Base-by-base conservation (phyloP, 2,797 vertebrate genomes). In the Eutrigla gurnardus region DNA sequence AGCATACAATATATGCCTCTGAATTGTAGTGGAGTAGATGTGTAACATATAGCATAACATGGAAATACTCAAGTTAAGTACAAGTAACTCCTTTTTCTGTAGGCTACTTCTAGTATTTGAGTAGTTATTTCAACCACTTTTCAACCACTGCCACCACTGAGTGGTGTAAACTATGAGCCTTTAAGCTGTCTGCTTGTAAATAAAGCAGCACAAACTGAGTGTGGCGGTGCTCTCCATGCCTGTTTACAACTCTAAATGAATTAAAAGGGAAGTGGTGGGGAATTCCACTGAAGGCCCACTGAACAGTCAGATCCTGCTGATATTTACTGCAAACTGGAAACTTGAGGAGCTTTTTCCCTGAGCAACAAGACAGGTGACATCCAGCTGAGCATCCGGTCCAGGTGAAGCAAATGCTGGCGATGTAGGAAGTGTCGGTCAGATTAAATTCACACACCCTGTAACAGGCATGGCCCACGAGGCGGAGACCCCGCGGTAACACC, bases 271-370 rank as follows among this genome's bases (percentile, higher is more conserved):
- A 84, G 81, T 54, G 70, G 61, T 25, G 85, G 85, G 87, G 87
- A 84, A 81, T 89, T 87, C 87, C 87, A 73, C 39, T 5, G 58
- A 36, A 42, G 80, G 82, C 73, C 80, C 65, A 36, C 58, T 11
- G 11, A 54, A 13, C 57, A 57, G 9, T 43, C 35, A 25, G 37
- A 69, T 39, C 70, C 45, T n/a, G 35, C 17, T 14, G 6, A 60
- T 40, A 8, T 14, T 0, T 5, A 63, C 42, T 40, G 65, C 5
- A 39, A 11, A 14, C 39, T 33, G 36, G 46, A 43, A 55, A 70
- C 47, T 37, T 2, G 0, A n/a, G 37, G 3, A 63, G 13, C 6
- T 9, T 61, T 15, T 52, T 7, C 17, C 10, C 17, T 7, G 6
- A 54, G 14, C 54, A 14, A 15, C 7, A 7, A 8, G 58, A 3